phyloP scores from a whole-genome alignment of 1,140 invertebrate genomes.

The Cryptotermes secundus region DNA sequence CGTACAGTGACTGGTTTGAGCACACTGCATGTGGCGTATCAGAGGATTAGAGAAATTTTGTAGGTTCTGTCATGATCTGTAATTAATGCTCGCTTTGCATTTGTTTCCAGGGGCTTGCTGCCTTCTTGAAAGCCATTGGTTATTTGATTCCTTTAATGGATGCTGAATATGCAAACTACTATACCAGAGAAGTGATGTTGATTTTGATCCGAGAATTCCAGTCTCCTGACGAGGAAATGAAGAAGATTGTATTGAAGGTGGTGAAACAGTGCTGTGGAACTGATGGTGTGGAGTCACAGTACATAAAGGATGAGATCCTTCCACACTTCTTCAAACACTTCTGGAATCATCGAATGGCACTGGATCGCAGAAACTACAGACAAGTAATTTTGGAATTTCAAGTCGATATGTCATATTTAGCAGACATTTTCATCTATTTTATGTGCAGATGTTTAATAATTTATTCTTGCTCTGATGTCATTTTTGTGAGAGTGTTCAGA shows the following conservation, averaged over 20 bases:
- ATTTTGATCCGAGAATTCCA: conserved; percentile 99
- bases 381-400: conserved; percentile 4
- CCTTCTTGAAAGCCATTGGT: conserved; percentile 98
- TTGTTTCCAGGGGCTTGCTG: conserved; percentile 77
- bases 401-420: too few species aligned
- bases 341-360: conserved; percentile 99
- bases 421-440: too few species aligned
- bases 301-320: conserved; percentile 98
- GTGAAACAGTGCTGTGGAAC: conserved; percentile 99
- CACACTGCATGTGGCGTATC: not conserved
- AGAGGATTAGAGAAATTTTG: conserved; percentile 28
- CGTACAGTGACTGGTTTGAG: not conserved
- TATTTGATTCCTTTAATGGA: conserved; percentile 99
- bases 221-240: conserved; percentile 99
- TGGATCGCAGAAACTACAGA: conserved; percentile 95
- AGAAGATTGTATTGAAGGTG: conserved; percentile 99
- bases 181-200: conserved; percentile 99
- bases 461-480: too few species aligned
- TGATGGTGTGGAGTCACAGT: conserved; percentile 98
- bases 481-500: too few species aligned
- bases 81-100: conserved; percentile 26
- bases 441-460: too few species aligned
- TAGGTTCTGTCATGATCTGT: conserved; percentile 3
- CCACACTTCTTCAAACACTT: conserved; percentile 99
- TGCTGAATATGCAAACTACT: conserved; percentile 99